Percentiles rank a stretch among this genome's conserved stretches.
Conservation (phyloP, 2,888 invertebrate species). For the Limnephilus rhombicus region DNA sequence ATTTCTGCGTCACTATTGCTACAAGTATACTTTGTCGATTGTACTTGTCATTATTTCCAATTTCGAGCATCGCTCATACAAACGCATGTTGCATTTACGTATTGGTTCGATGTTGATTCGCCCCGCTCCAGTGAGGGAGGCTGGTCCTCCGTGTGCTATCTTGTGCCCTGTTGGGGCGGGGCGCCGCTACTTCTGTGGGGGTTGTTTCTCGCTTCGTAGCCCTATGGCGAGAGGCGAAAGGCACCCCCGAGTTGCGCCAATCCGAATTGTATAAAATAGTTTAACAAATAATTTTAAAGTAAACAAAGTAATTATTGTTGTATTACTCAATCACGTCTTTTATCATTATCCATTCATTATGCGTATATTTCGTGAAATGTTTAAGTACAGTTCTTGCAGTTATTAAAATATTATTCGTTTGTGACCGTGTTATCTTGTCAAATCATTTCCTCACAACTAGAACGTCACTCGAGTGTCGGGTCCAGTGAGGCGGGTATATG, state of each 20-base stretch:
- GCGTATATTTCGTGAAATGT: slow-evolving; percentile 51
- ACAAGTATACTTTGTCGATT: slow-evolving; percentile 35
- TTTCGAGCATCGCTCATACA: slow-evolving; percentile 11
- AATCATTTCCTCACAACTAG: slow-evolving; percentile 60
- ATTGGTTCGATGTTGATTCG: slow-evolving; percentile 4
- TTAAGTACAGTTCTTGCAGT: slow-evolving; percentile 62
- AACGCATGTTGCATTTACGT: slow-evolving; percentile 47
- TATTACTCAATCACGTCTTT: slow-evolving; percentile 54
- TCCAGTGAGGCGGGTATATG: slow-evolving; percentile 54
- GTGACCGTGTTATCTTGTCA: slow-evolving; percentile 60
- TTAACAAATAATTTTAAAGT: slow-evolving; percentile 61
- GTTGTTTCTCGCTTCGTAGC: too few species aligned
- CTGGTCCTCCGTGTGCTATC: background rate
- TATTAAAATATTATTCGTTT: slow-evolving; percentile 54
- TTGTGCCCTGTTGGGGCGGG: background rate
- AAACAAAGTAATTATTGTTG: slow-evolving; percentile 58
- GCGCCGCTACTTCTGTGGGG: background rate
- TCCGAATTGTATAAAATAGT: slow-evolving; percentile 60
- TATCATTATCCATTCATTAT: slow-evolving; percentile 49
- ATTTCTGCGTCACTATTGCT: background rate
- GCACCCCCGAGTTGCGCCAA: slow-evolving; percentile 33
- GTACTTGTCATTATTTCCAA: slow-evolving; percentile 43
- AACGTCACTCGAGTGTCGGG: slow-evolving; percentile 50
- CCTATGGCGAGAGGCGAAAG: slow-evolving; percentile 12
- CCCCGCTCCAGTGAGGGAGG: background rate